Percentiles rank a stretch among this genome's conserved stretches.
Evolutionary conservation across 2,113 vertebrate genomes (phyloP).

Genomic region (Syngnathoides biaculeatus): DNA sequence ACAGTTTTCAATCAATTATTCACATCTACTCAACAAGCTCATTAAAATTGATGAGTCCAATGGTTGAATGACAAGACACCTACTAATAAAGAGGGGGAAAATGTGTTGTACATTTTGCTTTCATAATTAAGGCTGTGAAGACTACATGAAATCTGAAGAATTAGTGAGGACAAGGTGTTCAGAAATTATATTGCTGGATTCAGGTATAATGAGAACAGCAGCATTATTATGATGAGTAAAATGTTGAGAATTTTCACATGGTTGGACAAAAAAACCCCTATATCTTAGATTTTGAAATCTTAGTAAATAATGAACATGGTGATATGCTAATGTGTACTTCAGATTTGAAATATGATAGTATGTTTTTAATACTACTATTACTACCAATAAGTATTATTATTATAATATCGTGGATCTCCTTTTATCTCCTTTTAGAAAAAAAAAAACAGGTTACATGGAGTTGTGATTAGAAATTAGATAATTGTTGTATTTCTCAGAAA

Average conservation of each 20-base stretch:
- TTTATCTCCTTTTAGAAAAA: neutral
- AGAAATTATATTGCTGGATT: constrained; percentile 34
- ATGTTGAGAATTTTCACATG: neutral
- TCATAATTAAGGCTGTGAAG: constrained; percentile 49
- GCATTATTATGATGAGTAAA: neutral
- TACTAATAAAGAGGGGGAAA: constrained; percentile 32
- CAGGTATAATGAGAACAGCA: neutral
- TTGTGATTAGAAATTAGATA: no score
- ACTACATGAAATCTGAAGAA: constrained; percentile 29
- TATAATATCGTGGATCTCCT: neutral
- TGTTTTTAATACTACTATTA: neutral
- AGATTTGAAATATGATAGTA: neutral
- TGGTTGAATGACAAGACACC: constrained; percentile 41
- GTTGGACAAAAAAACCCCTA: neutral
- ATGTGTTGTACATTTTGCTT: constrained; percentile 54
- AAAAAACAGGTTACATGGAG: neutral
- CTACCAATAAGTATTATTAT: no score
- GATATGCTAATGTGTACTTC: neutral
- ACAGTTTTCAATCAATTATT: constrained; percentile 89
- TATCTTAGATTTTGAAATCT: neutral
- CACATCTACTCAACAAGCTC: constrained; percentile 84
- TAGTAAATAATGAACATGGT: constrained; percentile 5
- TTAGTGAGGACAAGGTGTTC: constrained; percentile 43
- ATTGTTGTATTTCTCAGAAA: no score
- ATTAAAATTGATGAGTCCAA: constrained; percentile 80